Percentiles rank a stretch among this genome's conserved stretches.
phyloP scores from a whole-genome alignment of 2,113 vertebrate genomes.

The Hymenochirus boettgeri region DNA sequence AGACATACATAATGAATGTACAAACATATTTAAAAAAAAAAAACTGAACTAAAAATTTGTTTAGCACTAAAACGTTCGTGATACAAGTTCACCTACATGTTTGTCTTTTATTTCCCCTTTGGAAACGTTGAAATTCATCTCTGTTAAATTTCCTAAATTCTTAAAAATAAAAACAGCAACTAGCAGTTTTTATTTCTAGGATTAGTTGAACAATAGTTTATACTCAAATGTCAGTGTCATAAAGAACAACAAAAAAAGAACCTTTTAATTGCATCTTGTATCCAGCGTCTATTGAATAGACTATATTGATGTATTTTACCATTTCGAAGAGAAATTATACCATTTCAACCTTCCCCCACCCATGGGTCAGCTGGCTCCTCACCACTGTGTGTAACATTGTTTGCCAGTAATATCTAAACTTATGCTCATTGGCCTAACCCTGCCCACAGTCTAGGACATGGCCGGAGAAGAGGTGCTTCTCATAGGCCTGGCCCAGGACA shows the following conservation, averaged over 20 bases:
- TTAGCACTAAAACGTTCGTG: constrained; percentile 71
- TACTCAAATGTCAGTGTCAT: constrained; percentile 1
- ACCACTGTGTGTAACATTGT: too few species aligned
- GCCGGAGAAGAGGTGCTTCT: too few species aligned
- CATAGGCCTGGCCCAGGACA: too few species aligned
- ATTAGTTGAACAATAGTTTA: neutral
- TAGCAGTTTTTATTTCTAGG: neutral
- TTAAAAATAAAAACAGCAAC: neutral
- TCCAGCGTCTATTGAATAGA: neutral
- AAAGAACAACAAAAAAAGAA: neutral
- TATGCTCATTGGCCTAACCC: too few species aligned
- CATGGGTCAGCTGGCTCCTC: too few species aligned
- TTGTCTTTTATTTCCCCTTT: constrained; percentile 44
- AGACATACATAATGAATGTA: constrained; percentile 84
- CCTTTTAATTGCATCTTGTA: neutral
- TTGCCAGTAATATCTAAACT: too few species aligned
- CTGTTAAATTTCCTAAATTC: neutral
- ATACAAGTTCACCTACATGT: constrained; percentile 61
- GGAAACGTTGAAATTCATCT: constrained; percentile 13
- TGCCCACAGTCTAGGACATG: too few species aligned
- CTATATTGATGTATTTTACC: neutral
- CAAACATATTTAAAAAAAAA: constrained; percentile 58
- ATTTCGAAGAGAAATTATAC: too few species aligned
- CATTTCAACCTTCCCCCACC: too few species aligned
- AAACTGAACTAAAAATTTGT: constrained; percentile 67